phyloP scores from a whole-genome alignment of 92 coral and sea anemone genomes.

The Epizoanthus stellaris region DNA sequence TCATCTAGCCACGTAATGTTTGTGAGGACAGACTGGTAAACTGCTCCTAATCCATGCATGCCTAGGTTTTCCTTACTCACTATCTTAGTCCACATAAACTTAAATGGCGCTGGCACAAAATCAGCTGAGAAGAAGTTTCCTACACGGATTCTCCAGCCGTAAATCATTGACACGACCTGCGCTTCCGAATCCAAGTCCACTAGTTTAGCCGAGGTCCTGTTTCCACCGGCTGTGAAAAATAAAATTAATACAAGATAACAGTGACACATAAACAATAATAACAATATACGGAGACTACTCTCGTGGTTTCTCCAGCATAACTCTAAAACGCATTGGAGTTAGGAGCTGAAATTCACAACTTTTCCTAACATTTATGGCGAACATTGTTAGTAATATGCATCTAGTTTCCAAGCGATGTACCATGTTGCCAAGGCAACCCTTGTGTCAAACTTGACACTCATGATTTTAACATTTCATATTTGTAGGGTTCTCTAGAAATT shows the following conservation, averaged over 20 bases:
- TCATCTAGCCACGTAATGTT: constrained; percentile 57
- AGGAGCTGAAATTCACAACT: too few relatives aligned
- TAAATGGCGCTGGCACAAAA: constrained; percentile 56
- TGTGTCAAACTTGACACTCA: too few relatives aligned
- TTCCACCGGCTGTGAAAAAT: not conserved
- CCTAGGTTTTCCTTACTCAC: not conserved
- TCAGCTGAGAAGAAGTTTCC: constrained; percentile 69
- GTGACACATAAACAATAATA: not conserved
- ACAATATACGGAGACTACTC: not conserved
- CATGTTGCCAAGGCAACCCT: too few relatives aligned
- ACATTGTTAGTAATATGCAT: too few relatives aligned
- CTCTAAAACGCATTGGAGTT: too few relatives aligned
- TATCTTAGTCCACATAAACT: constrained; percentile 55
- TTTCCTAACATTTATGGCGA: too few relatives aligned
- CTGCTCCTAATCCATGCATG: constrained; percentile 36
- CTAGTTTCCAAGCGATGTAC: too few relatives aligned
- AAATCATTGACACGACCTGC: constrained; percentile 53
- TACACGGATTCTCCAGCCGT: constrained; percentile 72
- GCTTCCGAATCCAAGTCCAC: constrained; percentile 70
- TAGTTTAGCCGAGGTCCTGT: constrained; percentile 51
- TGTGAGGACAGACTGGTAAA: constrained; percentile 60
- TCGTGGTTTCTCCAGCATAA: too few relatives aligned
- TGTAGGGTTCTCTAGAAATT: too few relatives aligned
- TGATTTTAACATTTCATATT: too few relatives aligned
- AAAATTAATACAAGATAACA: not conserved